These are phyloP conservation scores for Bubo scandiacus DNA, from an alignment of 2,113 vertebrate genomes.

Conservation along the genomic window DNA sequence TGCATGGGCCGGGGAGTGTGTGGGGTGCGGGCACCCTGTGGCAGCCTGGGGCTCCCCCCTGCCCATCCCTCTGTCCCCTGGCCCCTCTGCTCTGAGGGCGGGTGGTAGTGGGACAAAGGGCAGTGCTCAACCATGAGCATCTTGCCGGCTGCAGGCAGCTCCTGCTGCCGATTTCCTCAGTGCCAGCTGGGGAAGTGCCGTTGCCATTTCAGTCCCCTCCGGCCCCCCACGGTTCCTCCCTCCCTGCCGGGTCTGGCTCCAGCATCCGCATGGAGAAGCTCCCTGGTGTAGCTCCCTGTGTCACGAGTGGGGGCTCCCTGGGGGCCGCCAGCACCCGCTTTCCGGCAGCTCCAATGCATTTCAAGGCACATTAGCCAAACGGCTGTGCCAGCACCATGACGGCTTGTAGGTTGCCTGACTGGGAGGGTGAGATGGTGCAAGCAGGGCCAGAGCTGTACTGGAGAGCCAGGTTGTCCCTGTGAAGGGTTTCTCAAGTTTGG, in stretches of 20 bases:
- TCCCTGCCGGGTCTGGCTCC: background rate
- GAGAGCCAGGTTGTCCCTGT: background rate
- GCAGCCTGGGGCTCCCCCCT: background rate
- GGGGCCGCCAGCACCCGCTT: background rate
- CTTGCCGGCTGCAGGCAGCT: accelerated
- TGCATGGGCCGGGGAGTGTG: background rate
- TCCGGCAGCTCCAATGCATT: accelerated
- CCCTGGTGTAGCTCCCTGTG: background rate
- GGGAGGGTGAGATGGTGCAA: background rate
- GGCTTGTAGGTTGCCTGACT: accelerated
- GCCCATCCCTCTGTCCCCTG: background rate
- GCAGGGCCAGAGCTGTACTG: background rate
- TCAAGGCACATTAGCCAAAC: accelerated
- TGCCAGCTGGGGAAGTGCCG: accelerated
- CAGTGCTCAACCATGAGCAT: background rate
- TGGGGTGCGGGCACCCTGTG: background rate
- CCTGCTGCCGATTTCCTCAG: background rate
- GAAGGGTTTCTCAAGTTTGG: background rate
- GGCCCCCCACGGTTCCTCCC: background rate
- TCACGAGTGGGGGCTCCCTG: background rate
- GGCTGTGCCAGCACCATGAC: accelerated
- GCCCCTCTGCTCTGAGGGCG: accelerated
- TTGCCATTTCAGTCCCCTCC: background rate
- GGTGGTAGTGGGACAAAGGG: background rate
- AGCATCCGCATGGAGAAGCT: background rate